phyloP scores from a whole-genome alignment of 2,888 invertebrate species.

The Scaptomyza caliginosa region DNA sequence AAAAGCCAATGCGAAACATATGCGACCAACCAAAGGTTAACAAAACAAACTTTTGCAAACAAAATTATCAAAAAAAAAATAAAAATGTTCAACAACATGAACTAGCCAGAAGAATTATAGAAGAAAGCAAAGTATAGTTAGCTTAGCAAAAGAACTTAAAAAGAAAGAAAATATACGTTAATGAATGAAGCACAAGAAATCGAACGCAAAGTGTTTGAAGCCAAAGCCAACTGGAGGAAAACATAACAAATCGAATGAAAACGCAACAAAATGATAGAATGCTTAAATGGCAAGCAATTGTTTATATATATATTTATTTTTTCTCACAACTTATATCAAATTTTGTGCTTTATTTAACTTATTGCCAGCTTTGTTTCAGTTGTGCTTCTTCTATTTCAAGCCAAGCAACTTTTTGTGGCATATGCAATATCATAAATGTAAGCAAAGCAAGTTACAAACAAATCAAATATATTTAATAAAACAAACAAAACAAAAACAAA shows the following conservation, averaged over 20 bases:
- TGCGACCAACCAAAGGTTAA: constrained; percentile 78
- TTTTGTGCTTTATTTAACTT: constrained; percentile 64
- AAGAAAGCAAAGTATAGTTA: constrained; percentile 39
- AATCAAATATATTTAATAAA: constrained; percentile 14
- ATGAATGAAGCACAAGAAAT: constrained; percentile 30
- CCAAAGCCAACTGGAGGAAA: constrained; percentile 28
- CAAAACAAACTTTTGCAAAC: constrained; percentile 59
- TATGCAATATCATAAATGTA: constrained; percentile 73
- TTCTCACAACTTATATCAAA: constrained; percentile 27
- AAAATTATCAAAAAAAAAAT: constrained; percentile 11
- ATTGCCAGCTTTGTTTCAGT: no score
- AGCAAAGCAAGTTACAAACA: constrained; percentile 40
- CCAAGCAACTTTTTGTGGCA: constrained; percentile 69
- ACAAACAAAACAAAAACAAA: constrained; percentile 13
- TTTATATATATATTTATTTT: no score
- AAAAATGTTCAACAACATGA: constrained; percentile 8
- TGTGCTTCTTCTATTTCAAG: no score
- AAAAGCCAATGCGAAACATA: constrained; percentile 76
- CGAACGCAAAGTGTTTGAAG: constrained; percentile 46
- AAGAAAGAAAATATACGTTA: constrained; percentile 1
- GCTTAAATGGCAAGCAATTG: no score
- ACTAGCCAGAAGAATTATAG: not conserved
- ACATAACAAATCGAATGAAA: no score
- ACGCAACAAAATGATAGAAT: no score
- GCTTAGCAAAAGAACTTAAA: constrained; percentile 47